Evolutionary conservation across 2,113 vertebrate genomes (phyloP).

Genomic region (Cebidichthys violaceus): DNA sequence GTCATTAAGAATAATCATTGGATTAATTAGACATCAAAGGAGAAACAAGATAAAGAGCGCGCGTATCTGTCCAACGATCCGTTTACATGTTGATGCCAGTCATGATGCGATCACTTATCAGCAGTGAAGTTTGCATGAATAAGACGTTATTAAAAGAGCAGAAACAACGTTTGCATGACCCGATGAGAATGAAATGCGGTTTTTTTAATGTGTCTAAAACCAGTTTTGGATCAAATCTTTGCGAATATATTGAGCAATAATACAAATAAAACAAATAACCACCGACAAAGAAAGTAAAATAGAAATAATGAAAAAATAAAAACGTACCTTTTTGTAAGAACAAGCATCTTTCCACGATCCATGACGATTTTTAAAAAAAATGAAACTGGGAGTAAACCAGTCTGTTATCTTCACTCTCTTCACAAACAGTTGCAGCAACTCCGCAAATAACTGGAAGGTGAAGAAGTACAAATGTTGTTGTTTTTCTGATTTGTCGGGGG

Average conservation of each 20-base stretch:
- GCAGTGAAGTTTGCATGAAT: slow-evolving; percentile 15
- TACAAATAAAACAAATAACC: background rate
- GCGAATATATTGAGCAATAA: background rate
- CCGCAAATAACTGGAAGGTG: background rate
- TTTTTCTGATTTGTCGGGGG: background rate
- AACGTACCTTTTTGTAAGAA: slow-evolving; percentile 64
- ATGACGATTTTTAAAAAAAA: slow-evolving; percentile 6
- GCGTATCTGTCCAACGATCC: slow-evolving; percentile 33
- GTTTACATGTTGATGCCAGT: slow-evolving; percentile 32
- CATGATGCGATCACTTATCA: slow-evolving; percentile 52
- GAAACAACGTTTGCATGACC: background rate
- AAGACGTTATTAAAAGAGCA: background rate
- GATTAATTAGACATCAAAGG: slow-evolving; percentile 69
- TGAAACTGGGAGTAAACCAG: slow-evolving; percentile 16
- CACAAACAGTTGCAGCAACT: slow-evolving; percentile 19
- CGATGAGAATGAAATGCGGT: too few relatives aligned
- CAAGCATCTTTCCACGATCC: slow-evolving; percentile 27
- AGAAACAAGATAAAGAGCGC: slow-evolving; percentile 24
- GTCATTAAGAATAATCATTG: slow-evolving; percentile 67
- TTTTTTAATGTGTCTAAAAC: background rate
- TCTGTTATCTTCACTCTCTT: slow-evolving; percentile 13
- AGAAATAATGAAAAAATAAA: background rate
- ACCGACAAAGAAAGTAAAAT: background rate
- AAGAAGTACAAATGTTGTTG: background rate
- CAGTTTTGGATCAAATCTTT: slow-evolving; percentile 1